Percentiles rank a stretch among this genome's conserved stretches.
phyloP scores from a whole-genome alignment of 2,797 vertebrate genomes.

The Toxotes lorentzi region DNA sequence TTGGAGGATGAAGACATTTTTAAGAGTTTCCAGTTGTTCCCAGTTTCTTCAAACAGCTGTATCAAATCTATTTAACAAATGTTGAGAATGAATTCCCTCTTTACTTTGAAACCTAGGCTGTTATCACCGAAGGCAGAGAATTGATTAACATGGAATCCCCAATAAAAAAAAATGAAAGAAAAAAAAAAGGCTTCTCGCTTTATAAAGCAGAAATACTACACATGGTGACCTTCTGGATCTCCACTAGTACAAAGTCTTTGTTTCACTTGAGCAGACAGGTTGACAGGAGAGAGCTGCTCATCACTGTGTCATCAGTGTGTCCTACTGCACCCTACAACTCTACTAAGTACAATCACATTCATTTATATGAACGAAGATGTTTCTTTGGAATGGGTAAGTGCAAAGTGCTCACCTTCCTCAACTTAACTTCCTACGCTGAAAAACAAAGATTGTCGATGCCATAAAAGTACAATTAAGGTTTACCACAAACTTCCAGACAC shows the following conservation, averaged over 20 bases:
- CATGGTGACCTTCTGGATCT: neutral
- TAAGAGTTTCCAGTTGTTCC: neutral
- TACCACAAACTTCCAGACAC: constrained; percentile 14
- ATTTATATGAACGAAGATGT: neutral
- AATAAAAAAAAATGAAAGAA: neutral
- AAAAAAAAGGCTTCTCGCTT: neutral
- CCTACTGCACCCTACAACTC: neutral
- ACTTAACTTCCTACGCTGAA: neutral
- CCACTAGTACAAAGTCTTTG: neutral
- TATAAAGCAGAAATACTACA: neutral
- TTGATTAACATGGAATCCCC: neutral
- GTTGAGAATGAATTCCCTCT: neutral
- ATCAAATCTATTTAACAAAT: neutral
- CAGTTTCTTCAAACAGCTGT: neutral
- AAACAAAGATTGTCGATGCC: constrained; percentile 7
- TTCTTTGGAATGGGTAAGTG: neutral
- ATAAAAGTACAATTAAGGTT: constrained; percentile 28
- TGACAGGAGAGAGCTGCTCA: neutral
- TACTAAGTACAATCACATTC: neutral
- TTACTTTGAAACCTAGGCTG: neutral
- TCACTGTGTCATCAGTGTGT: neutral
- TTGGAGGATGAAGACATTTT: neutral
- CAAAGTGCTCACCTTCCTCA: neutral
- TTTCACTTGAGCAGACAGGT: neutral
- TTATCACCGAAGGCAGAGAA: neutral